Evolutionary conservation across 2,113 vertebrate species (phyloP).

Genomic region (Xenus cinereus): DNA sequence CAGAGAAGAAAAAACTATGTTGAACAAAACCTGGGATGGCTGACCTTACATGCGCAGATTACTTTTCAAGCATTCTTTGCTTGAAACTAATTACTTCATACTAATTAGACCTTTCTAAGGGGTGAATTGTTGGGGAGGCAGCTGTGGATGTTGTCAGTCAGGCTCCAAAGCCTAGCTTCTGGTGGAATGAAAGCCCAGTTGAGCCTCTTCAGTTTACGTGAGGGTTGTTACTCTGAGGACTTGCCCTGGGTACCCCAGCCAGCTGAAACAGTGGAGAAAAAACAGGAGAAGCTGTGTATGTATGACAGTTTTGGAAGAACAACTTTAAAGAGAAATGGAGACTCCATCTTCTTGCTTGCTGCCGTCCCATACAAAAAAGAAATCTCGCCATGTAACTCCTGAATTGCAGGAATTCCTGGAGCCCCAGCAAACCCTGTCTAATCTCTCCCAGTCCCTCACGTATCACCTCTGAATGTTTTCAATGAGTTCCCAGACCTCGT

Average conservation of each 20-base stretch:
- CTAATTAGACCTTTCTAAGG: constrained; percentile 1
- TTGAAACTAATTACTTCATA: constrained; percentile 14
- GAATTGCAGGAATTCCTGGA: constrained; percentile 68
- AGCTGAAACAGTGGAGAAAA: not conserved
- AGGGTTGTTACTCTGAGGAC: not conserved
- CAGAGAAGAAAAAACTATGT: not conserved
- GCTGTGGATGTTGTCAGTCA: constrained; percentile 26
- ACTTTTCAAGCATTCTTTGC: constrained; percentile 23
- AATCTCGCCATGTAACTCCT: not conserved
- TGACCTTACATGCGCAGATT: not conserved
- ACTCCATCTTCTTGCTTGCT: not conserved
- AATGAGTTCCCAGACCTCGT: constrained; percentile 65
- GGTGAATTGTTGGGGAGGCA: not conserved
- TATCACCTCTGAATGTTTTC: constrained; percentile 68
- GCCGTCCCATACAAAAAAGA: not conserved
- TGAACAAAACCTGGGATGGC: not conserved
- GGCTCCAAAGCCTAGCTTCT: not conserved
- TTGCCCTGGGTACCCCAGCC: not conserved
- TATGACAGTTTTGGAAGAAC: not conserved
- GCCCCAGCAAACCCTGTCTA: constrained; percentile 53
- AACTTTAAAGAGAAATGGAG: not conserved
- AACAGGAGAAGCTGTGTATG: not conserved
- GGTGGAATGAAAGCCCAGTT: not conserved
- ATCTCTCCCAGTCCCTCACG: constrained; percentile 59
- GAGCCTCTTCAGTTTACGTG: not conserved